A percentile compares a stretch with the other conserved stretches of the same genome.
Evolutionary conservation across 2,888 invertebrate species (phyloP).

Genomic region (Drosophila flavopinicola): DNA sequence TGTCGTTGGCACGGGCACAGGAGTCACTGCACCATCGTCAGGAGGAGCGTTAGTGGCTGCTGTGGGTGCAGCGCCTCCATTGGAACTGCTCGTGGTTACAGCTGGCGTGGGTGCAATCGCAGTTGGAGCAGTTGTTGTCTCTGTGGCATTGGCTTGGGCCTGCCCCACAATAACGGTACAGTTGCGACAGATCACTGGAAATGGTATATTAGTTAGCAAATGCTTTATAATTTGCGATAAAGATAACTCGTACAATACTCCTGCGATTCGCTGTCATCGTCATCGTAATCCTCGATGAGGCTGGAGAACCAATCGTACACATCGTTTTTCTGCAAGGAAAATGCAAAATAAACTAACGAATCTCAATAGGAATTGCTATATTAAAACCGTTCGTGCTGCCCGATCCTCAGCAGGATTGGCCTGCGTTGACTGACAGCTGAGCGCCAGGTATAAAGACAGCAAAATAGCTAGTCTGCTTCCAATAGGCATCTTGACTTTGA

Average conservation of each 20-base stretch:
- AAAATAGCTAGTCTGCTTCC: constrained; percentile 33
- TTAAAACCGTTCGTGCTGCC: constrained; percentile 22
- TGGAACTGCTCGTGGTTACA: not conserved
- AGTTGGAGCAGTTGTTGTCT: constrained; percentile 12
- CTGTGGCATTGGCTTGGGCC: constrained; percentile 8
- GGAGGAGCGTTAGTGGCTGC: constrained; percentile 2
- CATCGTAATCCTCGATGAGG: constrained; percentile 36
- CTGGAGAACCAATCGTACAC: constrained; percentile 41
- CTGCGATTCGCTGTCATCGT: constrained; percentile 40
- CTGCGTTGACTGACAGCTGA: constrained; percentile 10
- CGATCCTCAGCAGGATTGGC: constrained; percentile 27
- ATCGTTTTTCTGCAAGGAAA: constrained; percentile 33
- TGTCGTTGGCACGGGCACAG: constrained; percentile 5
- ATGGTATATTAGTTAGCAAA: not conserved
- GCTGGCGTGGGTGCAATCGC: constrained; percentile 27
- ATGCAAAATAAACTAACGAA: not conserved
- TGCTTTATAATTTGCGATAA: rapidly evolving
- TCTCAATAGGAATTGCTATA: no score
- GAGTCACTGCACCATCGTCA: not conserved
- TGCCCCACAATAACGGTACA: constrained; percentile 68
- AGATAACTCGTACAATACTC: constrained; percentile 47
- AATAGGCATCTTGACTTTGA: constrained; percentile 49
- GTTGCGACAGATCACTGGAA: constrained; percentile 72
- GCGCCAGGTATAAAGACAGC: constrained; percentile 31
- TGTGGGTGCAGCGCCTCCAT: constrained; percentile 1